Base-by-base conservation (phyloP, 2,797 vertebrate genomes). In the Microctenopoma stevenorrisi region DNA sequence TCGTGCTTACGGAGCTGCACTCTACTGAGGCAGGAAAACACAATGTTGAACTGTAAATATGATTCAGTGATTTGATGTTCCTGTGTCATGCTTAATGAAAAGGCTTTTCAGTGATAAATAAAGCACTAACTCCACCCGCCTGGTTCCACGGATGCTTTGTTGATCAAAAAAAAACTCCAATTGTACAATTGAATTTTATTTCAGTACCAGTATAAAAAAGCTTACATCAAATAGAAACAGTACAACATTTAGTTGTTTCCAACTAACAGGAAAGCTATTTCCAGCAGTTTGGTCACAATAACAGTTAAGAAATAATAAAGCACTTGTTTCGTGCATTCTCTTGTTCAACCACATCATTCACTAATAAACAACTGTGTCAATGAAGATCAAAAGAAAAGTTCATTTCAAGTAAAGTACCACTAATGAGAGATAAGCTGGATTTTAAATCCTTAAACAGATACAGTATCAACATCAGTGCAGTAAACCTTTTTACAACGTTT, bases 91-190 rank as follows among this genome's bases (percentile, higher is more conserved):
- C 70, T 73, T 70, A 60, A 82, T 52, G 38, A 75, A 88, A 86
- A 75, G 35, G 79, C 73, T 91, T 88, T 87, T 81, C 63, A 33
- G 70, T 74, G 78, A 79, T 82, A 70, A 92, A 90, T 87, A 88
- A 89, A 89, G 52, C 72, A 84, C 82, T 84, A 88, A 89, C 86
- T 83, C 78, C 70, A 84, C 57, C 49, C 0, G 11, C 0, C 60
- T 1, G 72, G 58, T 55, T 84, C 81, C 70, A 46, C 12, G 71
- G 0, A 2, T 60, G 53, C 28, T 64, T 18, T 13, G 22, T 22
- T 22, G 22, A 22, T 22, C 22, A 22, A 22, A 22, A 22, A 22
- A 22, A 22, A 22, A 1, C 22, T 22, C 22, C 1, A 22, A 22
- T 22, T 22, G 2, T 22, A 22, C 22, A 22, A 22, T 22, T 22